phyloP scores from a whole-genome alignment of 2,797 vertebrate genomes.

The Sus cebifrons region DNA sequence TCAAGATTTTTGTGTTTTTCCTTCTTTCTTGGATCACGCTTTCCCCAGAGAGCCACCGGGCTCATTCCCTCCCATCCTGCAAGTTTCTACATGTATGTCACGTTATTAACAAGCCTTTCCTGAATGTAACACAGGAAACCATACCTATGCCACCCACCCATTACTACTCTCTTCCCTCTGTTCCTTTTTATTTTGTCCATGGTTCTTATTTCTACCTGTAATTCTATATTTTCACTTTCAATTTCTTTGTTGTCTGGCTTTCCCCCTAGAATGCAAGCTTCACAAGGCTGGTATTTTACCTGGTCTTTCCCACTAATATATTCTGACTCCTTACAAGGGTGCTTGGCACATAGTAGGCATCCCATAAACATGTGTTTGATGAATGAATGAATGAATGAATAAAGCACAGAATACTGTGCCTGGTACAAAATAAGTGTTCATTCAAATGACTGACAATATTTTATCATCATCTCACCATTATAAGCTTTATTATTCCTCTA shows the following conservation, averaged over 20 bases:
- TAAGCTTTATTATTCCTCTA: not conserved
- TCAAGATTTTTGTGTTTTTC: not conserved
- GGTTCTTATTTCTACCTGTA: not conserved
- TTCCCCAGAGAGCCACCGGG: not conserved
- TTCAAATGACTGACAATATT: not conserved
- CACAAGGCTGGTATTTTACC: not conserved
- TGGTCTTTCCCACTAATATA: not conserved
- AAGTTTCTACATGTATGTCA: not conserved
- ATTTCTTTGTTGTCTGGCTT: not conserved
- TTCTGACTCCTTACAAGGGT: not conserved
- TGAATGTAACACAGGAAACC: not conserved
- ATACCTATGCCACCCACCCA: accelerated
- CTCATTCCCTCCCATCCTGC: not conserved
- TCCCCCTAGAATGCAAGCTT: not conserved
- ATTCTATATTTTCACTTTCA: not conserved
- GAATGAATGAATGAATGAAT: not conserved
- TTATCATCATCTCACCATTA: not conserved
- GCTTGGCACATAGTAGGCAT: not conserved
- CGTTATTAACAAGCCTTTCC: not conserved
- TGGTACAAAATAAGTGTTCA: not conserved
- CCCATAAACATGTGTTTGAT: not conserved
- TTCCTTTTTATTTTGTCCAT: not conserved
- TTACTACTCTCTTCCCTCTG: not conserved
- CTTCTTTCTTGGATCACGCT: not conserved
- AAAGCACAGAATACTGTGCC: not conserved